These are phyloP conservation scores for Lutraria rhynchaena DNA, from an alignment of 1,140 invertebrate species.

Conservation along the genomic window DNA sequence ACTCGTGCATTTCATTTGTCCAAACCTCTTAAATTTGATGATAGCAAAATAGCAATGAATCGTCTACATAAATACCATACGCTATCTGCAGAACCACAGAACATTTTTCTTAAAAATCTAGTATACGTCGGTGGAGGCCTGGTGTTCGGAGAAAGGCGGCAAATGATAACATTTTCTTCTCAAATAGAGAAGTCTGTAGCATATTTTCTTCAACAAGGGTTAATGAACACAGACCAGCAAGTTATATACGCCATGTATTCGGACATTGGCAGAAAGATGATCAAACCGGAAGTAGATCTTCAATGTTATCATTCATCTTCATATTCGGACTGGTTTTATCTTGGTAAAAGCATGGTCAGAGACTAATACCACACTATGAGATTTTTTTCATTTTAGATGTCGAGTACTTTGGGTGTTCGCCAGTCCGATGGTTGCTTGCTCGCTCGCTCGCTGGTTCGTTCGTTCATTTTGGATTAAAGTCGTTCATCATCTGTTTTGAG, in stretches of 20 bases:
- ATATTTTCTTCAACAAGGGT: slow-evolving; percentile 14
- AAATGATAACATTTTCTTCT: slow-evolving; percentile 16
- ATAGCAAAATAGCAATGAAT: slow-evolving; percentile 61
- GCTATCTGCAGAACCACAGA: slow-evolving; percentile 14
- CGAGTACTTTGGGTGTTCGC: no score
- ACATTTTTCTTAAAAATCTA: slow-evolving; percentile 59
- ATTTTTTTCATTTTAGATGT: no score
- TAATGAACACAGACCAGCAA: slow-evolving; percentile 54
- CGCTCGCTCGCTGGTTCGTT: no score
- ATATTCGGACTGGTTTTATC: slow-evolving; percentile 13
- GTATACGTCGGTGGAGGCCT: slow-evolving; percentile 45
- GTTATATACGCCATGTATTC: slow-evolving; percentile 50
- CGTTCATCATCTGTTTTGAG: no score
- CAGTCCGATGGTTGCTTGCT: no score
- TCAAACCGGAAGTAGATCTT: slow-evolving; percentile 11
- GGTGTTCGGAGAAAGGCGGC: slow-evolving; percentile 25
- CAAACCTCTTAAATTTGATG: slow-evolving; percentile 61
- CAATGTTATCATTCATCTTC: background rate
- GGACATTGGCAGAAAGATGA: background rate
- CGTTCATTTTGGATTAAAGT: no score
- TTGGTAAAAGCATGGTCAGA: slow-evolving; percentile 8
- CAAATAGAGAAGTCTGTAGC: slow-evolving; percentile 23
- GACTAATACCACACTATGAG: no score
- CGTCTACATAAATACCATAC: slow-evolving; percentile 14
- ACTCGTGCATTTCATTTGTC: slow-evolving; percentile 60